Conservation (phyloP, 2,888 invertebrate genomes). For the Oasisia sp. region DNA sequence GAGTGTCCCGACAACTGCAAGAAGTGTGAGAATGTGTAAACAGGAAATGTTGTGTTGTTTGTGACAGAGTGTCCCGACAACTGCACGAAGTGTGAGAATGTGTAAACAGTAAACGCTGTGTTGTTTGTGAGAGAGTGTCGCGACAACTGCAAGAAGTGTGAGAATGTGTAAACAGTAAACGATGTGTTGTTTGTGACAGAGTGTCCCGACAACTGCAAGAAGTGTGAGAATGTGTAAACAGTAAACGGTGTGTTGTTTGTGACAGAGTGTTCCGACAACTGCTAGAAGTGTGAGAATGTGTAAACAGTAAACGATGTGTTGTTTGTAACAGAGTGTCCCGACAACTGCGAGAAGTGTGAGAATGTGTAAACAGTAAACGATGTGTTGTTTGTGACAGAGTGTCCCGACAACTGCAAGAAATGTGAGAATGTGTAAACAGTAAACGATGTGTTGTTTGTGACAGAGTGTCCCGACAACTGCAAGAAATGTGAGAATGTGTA, state of each 20-base stretch:
- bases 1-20: conserved; percentile 28
- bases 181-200: too few relatives aligned
- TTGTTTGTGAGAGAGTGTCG: too few relatives aligned
- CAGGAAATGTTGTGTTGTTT: too few relatives aligned
- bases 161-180: too few relatives aligned
- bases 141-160: conserved; percentile 26
- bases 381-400: too few relatives aligned
- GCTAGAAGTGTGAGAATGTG: conserved; percentile 26
- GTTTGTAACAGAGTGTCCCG: conserved; percentile 30
- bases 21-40: conserved; percentile 26
- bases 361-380: too few relatives aligned
- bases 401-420: conserved; percentile 27
- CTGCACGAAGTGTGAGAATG: conserved; percentile 27
- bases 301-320: too few relatives aligned
- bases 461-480: conserved; percentile 28
- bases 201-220: conserved; percentile 28
- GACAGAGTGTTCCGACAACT: conserved; percentile 28
- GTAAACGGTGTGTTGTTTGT: too few relatives aligned
- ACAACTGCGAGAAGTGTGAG: conserved; percentile 27
- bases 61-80: conserved; percentile 28
- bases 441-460: too few relatives aligned
- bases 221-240: conserved; percentile 26
- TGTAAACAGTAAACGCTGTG: too few relatives aligned
- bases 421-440: conserved; percentile 27
- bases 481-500: conserved; percentile 27